Evolutionary conservation across 53 echinoderm and acorn worm species (phyloP), one percentile per base, ranked within the genome.

Genomic region (Echinometra lucunter): DNA sequence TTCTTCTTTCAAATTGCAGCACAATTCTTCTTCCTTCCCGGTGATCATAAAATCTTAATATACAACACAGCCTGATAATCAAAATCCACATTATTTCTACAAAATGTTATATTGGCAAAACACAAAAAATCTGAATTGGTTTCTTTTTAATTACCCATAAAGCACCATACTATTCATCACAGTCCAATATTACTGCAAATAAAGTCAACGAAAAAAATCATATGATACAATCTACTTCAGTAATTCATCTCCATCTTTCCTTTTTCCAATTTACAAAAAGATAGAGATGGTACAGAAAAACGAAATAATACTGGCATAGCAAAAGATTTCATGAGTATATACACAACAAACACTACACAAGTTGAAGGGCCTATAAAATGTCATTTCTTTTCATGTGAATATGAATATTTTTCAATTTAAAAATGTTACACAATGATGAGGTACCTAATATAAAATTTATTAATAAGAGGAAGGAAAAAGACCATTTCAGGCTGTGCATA

Each of bases 141-240:
- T 75, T 58, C 9, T 92, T 25, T n/a, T 42, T 44, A 45, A 75
- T 74, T 92, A 78, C 49, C 74, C 37, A 92, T 92, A 60, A 35
- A 92, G 92, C 92, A 92, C 92, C 92, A 92, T 92, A 57, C 92
- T 92, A 92, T 49, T 92, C 56, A 92, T 92, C 92, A 92, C 37
- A 92, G 92, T 92, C 92, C 92, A 92, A 92, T 92, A 92, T 92
- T 92, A 92, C 92, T 78, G 91, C 69, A 91, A 91, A 91, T 67
- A 37, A 40, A 58, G 37, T 30, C 90, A 58, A 90, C 44, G 44
- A 45, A 91, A 70, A 90, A 63, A 7, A 56, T 7, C 45, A 87
- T 55, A 45, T 72, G 72, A 21, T 23, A 42, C 19, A 38, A 21
- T 40, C n/a, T 18, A 60, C 58, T 18, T 35, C 63, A 16, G 4